phyloP scores from a whole-genome alignment of 2,888 invertebrate genomes.

The Lithophane leautieri region DNA sequence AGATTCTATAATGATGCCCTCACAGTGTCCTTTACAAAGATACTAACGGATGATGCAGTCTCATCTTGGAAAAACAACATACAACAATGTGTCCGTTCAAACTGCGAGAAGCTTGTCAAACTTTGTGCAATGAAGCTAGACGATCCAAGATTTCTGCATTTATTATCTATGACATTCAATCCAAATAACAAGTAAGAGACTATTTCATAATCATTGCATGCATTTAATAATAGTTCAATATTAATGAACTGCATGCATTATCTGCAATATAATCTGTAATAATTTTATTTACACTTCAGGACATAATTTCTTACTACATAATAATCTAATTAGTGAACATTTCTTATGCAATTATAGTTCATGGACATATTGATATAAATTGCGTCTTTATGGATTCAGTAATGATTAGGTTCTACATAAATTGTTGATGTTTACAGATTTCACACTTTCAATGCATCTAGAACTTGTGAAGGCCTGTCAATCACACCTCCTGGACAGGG shows the following conservation, averaged over 20 bases:
- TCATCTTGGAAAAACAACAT: constrained; percentile 99
- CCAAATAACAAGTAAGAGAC: constrained; percentile 97
- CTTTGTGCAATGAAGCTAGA: constrained; percentile 98
- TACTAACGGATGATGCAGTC: constrained; percentile 99
- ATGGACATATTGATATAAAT: background rate
- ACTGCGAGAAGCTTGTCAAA: constrained; percentile 97
- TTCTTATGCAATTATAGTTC: background rate
- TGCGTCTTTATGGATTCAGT: constrained; percentile 6
- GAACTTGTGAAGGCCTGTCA: constrained; percentile 92
- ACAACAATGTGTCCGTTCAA: constrained; percentile 98
- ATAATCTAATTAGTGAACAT: constrained; percentile 22
- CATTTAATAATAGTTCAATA: constrained; percentile 27
- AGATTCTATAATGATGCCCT: constrained; percentile 98
- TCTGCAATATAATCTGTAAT: constrained; percentile 28
- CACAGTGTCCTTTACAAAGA: constrained; percentile 98
- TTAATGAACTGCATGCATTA: constrained; percentile 37
- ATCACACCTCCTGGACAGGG: constrained; percentile 89
- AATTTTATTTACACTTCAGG: constrained; percentile 22
- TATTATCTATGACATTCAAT: constrained; percentile 98
- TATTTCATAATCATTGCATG: constrained; percentile 38
- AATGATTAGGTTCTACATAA: background rate
- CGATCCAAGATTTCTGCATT: constrained; percentile 97
- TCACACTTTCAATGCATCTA: constrained; percentile 95
- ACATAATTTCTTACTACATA: constrained; percentile 12
- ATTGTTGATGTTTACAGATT: constrained; percentile 90